Evolutionary conservation across 2,797 vertebrate species (phyloP).

Genomic region (Mionectes olivaceus): DNA sequence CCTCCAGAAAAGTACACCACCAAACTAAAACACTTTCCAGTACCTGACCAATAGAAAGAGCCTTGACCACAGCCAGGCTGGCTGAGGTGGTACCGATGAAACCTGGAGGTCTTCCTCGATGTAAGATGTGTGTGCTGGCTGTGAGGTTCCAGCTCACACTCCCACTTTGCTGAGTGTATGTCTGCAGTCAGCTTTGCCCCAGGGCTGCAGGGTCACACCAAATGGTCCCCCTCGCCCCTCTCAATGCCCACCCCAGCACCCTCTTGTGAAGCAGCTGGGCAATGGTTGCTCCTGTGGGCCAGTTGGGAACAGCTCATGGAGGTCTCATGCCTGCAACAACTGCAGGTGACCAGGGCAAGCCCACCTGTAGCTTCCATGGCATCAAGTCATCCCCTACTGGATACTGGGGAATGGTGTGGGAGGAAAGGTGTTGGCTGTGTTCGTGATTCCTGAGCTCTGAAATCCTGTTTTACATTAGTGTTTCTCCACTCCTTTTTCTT

Average conservation of each 20-base stretch:
- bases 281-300: not conserved
- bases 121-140: not conserved
- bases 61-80: not conserved
- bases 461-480: not conserved
- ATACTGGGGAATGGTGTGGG: not conserved
- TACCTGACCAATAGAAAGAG: not conserved
- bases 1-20: not conserved
- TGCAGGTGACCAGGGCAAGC: not conserved
- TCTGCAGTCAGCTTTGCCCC: not conserved
- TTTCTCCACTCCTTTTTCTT: not conserved
- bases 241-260: not conserved
- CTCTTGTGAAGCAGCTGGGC: not conserved
- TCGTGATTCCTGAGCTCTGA: not conserved
- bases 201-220: not conserved
- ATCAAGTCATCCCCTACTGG: accelerated
- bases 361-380: accelerated
- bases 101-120: not conserved
- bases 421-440: accelerated
- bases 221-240: too few relatives aligned
- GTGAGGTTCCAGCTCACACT: not conserved
- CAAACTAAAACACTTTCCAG: not conserved
- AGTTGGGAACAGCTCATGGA: accelerated
- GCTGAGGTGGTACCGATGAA: not conserved
- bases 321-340: not conserved
- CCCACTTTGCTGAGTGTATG: not conserved